Evolutionary conservation across 2,113 vertebrate genomes (phyloP).

Genomic region (Oreochromis niloticus): DNA sequence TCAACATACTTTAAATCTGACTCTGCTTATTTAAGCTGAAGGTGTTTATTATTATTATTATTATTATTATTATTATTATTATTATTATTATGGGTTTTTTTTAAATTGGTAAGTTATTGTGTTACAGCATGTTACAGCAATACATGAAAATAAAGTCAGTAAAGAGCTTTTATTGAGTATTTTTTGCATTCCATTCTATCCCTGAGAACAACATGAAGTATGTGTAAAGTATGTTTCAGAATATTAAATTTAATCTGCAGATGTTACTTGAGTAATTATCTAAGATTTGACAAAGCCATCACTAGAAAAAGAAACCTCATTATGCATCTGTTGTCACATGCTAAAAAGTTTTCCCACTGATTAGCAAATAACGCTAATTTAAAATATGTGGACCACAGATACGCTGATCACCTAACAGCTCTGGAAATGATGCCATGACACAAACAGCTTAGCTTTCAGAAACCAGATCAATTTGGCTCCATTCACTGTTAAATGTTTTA

Average conservation of each 20-base stretch:
- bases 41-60: fast-evolving
- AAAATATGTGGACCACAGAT: background rate
- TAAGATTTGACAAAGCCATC: background rate
- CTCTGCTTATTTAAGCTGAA: background rate
- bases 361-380: background rate
- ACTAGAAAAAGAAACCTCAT: background rate
- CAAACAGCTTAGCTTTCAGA: background rate
- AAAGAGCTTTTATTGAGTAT: background rate
- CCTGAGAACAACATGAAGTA: background rate
- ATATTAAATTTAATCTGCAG: background rate
- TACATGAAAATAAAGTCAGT: background rate
- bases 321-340: background rate
- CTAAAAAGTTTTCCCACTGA: background rate
- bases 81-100: fast-evolving
- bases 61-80: fast-evolving
- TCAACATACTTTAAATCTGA: background rate
- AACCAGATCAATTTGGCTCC: background rate
- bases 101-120: background rate
- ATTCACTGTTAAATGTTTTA: constrained; percentile 10
- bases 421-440: background rate
- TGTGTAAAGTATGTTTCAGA: background rate
- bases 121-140: background rate
- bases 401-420: background rate
- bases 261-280: background rate
- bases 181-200: background rate